Base-by-base conservation (phyloP, 2,888 invertebrate species). In the Darwinula stevensoni region DNA sequence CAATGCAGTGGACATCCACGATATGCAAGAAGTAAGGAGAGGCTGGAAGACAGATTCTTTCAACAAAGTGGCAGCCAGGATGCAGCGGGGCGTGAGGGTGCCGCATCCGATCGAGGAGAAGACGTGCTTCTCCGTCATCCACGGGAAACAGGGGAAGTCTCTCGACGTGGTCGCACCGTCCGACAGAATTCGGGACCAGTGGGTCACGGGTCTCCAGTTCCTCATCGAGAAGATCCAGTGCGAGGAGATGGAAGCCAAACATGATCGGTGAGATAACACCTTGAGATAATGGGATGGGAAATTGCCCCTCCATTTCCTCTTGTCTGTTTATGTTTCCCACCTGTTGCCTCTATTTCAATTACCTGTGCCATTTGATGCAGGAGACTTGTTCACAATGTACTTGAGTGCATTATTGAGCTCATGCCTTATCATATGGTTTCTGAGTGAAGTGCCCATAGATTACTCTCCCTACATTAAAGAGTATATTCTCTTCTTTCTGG, bases 1-100 rank as follows among this genome's bases (percentile, higher is more conserved):
- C n/a, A n/a, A n/a, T n/a, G n/a, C n/a, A n/a, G n/a, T n/a, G n/a
- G n/a, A n/a, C n/a, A n/a, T n/a, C n/a, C n/a, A n/a, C n/a, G n/a
- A n/a, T n/a, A n/a, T n/a, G n/a, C n/a, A n/a, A n/a, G 53, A 53
- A 34, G 45, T 53, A 5, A 42, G 52, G 11, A 42, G 43, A 35
- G 53, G 53, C 4, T 52, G 52, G 51, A 47, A 48, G 34, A 51
- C 52, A 3, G 53, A 53, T 36, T 47, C 45, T 2, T 53, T 53
- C 39, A 52, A 53, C 40, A 44, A 44, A 35, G 42, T 52, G 14
- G 48, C 46, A 15, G 40, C 41, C 4, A 39, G 43, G 22, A 35
- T 33, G 17, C 17, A 32, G 16, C 18, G 14, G 6, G 14, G 14
- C 6, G 6, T 17, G 14, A 29, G 17, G 12, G 14, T 17, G 9